Percentiles rank a stretch among this genome's conserved stretches.
Conservation (phyloP, 2,113 vertebrate genomes). For the Anolis carolinensis region DNA sequence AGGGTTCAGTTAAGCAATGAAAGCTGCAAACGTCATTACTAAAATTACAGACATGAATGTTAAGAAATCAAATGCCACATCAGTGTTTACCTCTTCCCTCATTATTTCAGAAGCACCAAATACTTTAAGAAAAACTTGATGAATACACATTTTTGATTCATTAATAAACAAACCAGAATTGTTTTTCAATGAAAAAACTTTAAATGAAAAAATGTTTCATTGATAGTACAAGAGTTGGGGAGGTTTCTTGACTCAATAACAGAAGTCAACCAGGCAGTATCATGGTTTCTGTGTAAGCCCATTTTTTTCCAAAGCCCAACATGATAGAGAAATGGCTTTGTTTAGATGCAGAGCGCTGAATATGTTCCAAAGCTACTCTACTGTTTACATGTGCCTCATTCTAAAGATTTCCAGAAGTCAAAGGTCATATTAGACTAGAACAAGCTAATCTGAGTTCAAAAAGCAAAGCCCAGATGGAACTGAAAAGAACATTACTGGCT, state of each 20-base stretch:
- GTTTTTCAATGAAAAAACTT: background rate
- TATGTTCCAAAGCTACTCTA: background rate
- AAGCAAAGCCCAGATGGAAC: background rate
- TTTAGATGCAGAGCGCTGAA: background rate
- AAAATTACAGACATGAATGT: background rate
- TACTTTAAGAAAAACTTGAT: background rate
- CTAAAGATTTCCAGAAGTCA: background rate
- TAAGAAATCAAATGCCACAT: background rate
- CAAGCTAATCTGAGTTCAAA: background rate
- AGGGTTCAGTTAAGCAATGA: background rate
- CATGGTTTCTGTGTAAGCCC: background rate
- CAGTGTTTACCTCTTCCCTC: background rate
- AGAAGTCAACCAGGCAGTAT: background rate
- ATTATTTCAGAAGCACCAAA: background rate
- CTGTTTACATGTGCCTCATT: background rate
- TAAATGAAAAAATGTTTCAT: no score
- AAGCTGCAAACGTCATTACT: background rate
- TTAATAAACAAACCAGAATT: background rate
- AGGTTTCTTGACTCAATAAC: background rate
- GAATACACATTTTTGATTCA: background rate
- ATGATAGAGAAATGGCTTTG: background rate
- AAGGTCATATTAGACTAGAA: background rate
- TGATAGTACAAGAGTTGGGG: background rate
- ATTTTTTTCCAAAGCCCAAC: background rate
- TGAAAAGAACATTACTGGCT: slow-evolving; percentile 39